Evolutionary conservation across 2,888 invertebrate species (phyloP).

Genomic region (Carcina quercana): DNA sequence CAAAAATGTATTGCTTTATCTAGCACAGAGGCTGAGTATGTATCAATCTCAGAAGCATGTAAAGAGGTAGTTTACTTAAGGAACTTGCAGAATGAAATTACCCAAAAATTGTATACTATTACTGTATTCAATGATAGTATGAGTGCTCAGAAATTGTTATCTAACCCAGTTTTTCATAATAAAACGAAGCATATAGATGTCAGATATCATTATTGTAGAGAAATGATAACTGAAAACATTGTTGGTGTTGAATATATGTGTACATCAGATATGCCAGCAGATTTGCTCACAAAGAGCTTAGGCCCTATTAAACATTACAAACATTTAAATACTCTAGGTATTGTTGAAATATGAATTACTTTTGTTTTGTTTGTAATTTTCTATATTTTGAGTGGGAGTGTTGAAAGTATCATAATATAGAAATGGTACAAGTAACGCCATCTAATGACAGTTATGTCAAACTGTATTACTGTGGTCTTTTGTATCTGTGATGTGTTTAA

Average conservation of each 20-base stretch:
- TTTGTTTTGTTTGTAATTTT: too few relatives aligned
- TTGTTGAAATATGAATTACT: too few relatives aligned
- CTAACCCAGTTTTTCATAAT: slow-evolving; percentile 3
- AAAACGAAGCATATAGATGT: slow-evolving; percentile 15
- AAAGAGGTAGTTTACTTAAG: slow-evolving; percentile 13
- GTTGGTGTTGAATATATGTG: slow-evolving; percentile 10
- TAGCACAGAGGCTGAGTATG: slow-evolving; percentile 9
- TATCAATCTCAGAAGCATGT: slow-evolving; percentile 5
- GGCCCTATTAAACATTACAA: too few relatives aligned
- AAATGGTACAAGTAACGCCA: too few relatives aligned
- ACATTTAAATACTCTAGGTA: too few relatives aligned
- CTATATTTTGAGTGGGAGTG: too few relatives aligned
- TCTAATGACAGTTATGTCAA: too few relatives aligned
- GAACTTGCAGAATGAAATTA: slow-evolving; percentile 7
- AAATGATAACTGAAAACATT: slow-evolving; percentile 6
- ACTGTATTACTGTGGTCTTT: too few relatives aligned
- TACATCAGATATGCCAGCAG: slow-evolving; percentile 16
- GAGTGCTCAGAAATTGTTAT: slow-evolving; percentile 10
- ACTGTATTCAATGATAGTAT: too few relatives aligned
- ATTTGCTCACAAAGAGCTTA: too few relatives aligned
- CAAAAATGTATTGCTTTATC: slow-evolving; percentile 10
- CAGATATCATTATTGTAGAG: slow-evolving; percentile 11
- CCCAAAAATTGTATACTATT: slow-evolving; percentile 3
- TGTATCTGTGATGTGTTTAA: too few relatives aligned
- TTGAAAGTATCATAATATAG: too few relatives aligned